Evolutionary conservation across 2,888 invertebrate genomes (phyloP).

Genomic region (Quadroppia sp.): DNA sequence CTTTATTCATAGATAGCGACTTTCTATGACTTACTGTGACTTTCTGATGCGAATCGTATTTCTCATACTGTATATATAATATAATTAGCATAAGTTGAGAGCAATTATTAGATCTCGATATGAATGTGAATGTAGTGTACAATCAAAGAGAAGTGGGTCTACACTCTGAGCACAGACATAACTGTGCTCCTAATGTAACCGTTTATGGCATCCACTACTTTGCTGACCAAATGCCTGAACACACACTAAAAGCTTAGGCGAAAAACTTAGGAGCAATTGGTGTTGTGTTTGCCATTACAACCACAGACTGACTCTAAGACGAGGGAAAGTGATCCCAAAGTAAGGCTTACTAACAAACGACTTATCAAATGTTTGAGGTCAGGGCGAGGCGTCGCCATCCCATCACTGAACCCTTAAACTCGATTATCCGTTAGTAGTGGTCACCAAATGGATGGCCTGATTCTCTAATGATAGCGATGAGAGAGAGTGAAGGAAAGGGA

Average conservation of each 20-base stretch:
- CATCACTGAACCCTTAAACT: conserved; percentile 35
- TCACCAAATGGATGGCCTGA: conserved; percentile 27
- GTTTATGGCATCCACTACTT: conserved; percentile 4
- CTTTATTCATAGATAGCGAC: no score
- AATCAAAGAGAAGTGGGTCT: conserved; percentile 27
- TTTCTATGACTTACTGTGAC: no score
- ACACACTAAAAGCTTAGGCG: conserved; percentile 29
- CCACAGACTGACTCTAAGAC: background rate
- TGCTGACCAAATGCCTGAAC: background rate
- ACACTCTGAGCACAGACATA: background rate
- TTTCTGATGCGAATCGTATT: no score
- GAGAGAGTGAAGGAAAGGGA: conserved; percentile 2
- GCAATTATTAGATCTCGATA: conserved; percentile 24
- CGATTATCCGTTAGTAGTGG: conserved; percentile 30
- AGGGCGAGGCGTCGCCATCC: conserved; percentile 34
- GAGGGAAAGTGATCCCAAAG: conserved; percentile 3
- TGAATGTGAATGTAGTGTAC: conserved; percentile 4
- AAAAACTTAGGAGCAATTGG: background rate
- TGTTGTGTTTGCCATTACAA: conserved; percentile 3
- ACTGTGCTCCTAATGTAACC: background rate
- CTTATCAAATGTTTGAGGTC: conserved; percentile 37
- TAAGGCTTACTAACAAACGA: conserved; percentile 31
- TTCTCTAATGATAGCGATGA: conserved; percentile 28
- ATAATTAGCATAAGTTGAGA: conserved; percentile 34
- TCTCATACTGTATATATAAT: no score